Evolutionary conservation across 2,888 invertebrate species (phyloP).

Genomic region (Bembecia ichneumoniformis): DNA sequence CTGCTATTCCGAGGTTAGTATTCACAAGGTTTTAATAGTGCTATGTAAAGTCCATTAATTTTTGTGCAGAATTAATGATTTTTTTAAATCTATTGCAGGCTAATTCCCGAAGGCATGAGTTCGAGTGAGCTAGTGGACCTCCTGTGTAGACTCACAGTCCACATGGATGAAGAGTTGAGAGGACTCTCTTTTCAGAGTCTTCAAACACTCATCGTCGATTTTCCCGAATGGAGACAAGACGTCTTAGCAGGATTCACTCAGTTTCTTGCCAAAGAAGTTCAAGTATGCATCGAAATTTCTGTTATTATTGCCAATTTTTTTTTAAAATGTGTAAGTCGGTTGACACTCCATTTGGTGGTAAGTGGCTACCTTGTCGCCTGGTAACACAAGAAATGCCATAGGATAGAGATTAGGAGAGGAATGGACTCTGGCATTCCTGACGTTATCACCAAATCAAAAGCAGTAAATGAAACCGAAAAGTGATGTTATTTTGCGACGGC

Average conservation of each 20-base stretch:
- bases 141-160: slow-evolving; percentile 93
- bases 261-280: slow-evolving; percentile 93
- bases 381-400: too few species aligned
- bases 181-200: slow-evolving; percentile 94
- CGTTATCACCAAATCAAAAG: too few species aligned
- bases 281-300: slow-evolving; percentile 32
- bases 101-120: slow-evolving; percentile 98
- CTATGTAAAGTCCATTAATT: too few species aligned
- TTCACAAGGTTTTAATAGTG: neutral
- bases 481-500: too few species aligned
- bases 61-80: neutral
- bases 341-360: too few species aligned
- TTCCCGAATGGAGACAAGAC: slow-evolving; percentile 97
- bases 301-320: neutral
- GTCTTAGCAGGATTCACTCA: slow-evolving; percentile 95
- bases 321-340: neutral
- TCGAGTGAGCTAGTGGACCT: slow-evolving; percentile 95
- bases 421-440: too few species aligned
- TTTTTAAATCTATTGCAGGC: slow-evolving; percentile 47
- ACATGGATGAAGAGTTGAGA: slow-evolving; percentile 98
- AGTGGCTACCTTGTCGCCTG: too few species aligned
- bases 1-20: slow-evolving; percentile 86
- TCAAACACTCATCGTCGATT: slow-evolving; percentile 95
- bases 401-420: too few species aligned
- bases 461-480: too few species aligned